Evolutionary conservation across 2,113 vertebrate genomes (phyloP), one percentile per base, ranked within the genome.

Genomic region (Ascaphus truei): DNA sequence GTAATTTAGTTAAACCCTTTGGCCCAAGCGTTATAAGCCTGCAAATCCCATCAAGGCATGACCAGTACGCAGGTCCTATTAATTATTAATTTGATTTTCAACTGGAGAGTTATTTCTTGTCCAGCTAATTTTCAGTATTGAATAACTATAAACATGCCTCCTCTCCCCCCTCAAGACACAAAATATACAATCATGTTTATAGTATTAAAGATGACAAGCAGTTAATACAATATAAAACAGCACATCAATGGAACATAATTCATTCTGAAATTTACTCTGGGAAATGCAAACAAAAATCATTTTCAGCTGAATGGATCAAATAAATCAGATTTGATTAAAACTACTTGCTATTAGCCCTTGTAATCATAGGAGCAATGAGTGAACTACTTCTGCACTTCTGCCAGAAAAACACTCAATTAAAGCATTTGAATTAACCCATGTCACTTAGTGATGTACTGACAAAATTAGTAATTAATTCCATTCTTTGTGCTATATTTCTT

Each of bases 391-490:
- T 45, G 51, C 51, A 57, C 29, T 39, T 68, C 15, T 68, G 41
- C 52, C 29, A 68, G 37, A 33, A 13, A 68, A 68, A 58, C 29
- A 34, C 53, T 68, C 29, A 47, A 56, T 57, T 68, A 58, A 34
- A 58, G 39, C 39, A 48, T 58, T 26, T 68, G 16, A 48, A 58
- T 43, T 56, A 67, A 57, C 26, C 52, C 27, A 25, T 33, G 64
- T 48, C 53, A 51, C 45, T 69, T 39, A 18, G 56, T 36, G 34
- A 69, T 69, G 25, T 41, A 50, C 43, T 69, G 56, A 25, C 31
- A 41, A 48, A 30, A 10, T 27, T 20, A 51, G 66, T 39, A 39
- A 60, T 52, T 51, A 23, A 69, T 60, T 59, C n/a, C 25, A 30
- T 12, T 67, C 34, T 11, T 5, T 59, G 29, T 13, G n/a, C 43